Evolutionary conservation across 2,113 vertebrate species (phyloP).

Genomic region (Neofelis nebulosa): DNA sequence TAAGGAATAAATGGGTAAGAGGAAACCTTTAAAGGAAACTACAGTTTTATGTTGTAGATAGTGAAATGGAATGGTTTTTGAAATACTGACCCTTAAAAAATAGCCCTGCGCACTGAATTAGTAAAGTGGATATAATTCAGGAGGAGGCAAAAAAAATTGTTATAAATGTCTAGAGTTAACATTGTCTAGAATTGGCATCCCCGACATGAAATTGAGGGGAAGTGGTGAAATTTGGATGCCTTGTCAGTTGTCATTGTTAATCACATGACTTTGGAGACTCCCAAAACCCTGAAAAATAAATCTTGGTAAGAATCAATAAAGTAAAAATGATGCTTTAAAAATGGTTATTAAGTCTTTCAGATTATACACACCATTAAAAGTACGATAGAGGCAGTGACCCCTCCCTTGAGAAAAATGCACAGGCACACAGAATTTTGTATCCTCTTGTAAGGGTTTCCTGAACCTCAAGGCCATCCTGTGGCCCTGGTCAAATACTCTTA

Average conservation of each 20-base stretch:
- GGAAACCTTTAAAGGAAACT: slow-evolving; percentile 64
- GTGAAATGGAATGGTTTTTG: slow-evolving; percentile 45
- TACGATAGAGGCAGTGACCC: neutral
- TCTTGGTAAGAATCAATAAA: neutral
- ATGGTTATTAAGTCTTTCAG: neutral
- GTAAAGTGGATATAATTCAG: neutral
- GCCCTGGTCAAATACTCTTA: neutral
- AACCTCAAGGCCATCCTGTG: neutral
- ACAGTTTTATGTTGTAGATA: slow-evolving; percentile 32
- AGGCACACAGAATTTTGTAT: neutral
- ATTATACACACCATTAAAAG: neutral
- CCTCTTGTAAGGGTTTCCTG: neutral
- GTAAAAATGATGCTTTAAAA: neutral
- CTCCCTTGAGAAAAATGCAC: neutral
- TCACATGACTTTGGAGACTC: neutral
- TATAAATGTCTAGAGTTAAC: neutral
- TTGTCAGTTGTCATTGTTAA: slow-evolving; percentile 16
- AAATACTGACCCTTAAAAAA: slow-evolving; percentile 59
- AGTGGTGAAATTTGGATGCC: neutral
- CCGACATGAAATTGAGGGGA: neutral
- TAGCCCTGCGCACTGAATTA: neutral
- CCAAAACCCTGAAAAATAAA: neutral
- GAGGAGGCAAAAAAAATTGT: neutral
- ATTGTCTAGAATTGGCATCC: neutral
- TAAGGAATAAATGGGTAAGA: slow-evolving; percentile 42